Evolutionary conservation across 2,797 vertebrate genomes (phyloP).

Genomic region (Siniperca scherzeri): DNA sequence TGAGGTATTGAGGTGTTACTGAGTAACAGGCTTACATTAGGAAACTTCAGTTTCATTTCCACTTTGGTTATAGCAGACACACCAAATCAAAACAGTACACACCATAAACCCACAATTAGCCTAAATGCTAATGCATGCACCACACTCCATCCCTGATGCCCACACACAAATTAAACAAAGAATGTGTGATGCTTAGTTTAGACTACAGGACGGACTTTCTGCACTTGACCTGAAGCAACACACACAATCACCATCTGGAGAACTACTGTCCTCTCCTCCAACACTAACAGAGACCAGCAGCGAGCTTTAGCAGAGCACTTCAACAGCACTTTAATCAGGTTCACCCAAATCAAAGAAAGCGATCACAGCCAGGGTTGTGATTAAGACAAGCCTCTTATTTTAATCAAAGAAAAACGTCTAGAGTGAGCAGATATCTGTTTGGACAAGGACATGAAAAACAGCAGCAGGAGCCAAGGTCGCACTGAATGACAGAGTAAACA

Average conservation of each 20-base stretch:
- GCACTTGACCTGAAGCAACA: constrained; percentile 18
- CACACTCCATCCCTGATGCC: neutral
- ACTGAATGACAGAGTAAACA: neutral
- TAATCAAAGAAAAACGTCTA: constrained; percentile 7
- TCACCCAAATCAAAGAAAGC: neutral
- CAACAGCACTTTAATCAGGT: constrained; percentile 2
- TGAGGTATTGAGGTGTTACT: too few species aligned
- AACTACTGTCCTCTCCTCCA: neutral
- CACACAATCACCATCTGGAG: constrained; percentile 21
- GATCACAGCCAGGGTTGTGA: neutral
- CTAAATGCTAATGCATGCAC: too few species aligned
- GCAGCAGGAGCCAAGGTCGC: constrained; percentile 11
- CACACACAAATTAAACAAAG: neutral
- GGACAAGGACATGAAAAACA: neutral
- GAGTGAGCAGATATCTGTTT: neutral
- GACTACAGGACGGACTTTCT: neutral
- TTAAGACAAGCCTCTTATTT: neutral
- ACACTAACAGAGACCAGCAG: neutral
- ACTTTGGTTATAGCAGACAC: too few species aligned
- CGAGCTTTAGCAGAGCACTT: neutral
- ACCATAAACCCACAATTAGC: neutral
- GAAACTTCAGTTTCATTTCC: too few species aligned
- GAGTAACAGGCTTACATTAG: too few species aligned
- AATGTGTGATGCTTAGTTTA: constrained; percentile 2
- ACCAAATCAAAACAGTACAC: neutral